Evolutionary conservation across 2,888 invertebrate species (phyloP).

Genomic region (Synanthedon myopaeformis): DNA sequence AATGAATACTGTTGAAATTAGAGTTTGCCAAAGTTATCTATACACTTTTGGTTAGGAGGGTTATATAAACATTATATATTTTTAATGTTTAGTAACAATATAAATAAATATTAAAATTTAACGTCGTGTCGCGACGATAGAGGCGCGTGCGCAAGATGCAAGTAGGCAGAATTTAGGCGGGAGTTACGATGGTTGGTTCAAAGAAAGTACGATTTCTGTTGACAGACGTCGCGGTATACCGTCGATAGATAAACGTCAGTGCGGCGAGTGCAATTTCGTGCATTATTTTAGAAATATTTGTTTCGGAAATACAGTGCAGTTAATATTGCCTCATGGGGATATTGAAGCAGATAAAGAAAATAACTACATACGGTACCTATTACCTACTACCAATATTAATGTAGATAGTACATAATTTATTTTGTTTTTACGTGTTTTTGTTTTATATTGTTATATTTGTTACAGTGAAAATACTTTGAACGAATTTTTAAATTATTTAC

Average conservation of each 20-base stretch:
- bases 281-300: conserved; percentile 2
- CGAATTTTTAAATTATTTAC: too few relatives aligned
- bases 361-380: conserved; percentile 39
- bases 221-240: conserved; percentile 30
- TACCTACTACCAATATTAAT: too few relatives aligned
- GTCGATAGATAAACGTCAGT: conserved; percentile 14
- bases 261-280: conserved; percentile 3
- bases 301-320: conserved; percentile 10
- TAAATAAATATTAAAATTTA: not conserved
- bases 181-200: conserved; percentile 30
- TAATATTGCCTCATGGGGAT: conserved; percentile 41
- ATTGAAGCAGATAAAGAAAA: conserved; percentile 59
- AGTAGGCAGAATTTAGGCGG: conserved; percentile 29
- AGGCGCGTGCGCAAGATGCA: conserved; percentile 7
- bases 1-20: too few relatives aligned
- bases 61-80: too few relatives aligned
- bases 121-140: not conserved
- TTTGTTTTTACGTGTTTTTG: too few relatives aligned
- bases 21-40: too few relatives aligned
- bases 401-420: too few relatives aligned
- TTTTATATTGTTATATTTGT: too few relatives aligned
- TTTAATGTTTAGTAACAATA: too few relatives aligned
- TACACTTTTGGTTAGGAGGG: too few relatives aligned
- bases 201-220: conserved; percentile 32
- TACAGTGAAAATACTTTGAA: too few relatives aligned